These are phyloP conservation scores for Daubentonia madagascariensis DNA, from an alignment of 2,113 vertebrate species.

Conservation along the genomic window DNA sequence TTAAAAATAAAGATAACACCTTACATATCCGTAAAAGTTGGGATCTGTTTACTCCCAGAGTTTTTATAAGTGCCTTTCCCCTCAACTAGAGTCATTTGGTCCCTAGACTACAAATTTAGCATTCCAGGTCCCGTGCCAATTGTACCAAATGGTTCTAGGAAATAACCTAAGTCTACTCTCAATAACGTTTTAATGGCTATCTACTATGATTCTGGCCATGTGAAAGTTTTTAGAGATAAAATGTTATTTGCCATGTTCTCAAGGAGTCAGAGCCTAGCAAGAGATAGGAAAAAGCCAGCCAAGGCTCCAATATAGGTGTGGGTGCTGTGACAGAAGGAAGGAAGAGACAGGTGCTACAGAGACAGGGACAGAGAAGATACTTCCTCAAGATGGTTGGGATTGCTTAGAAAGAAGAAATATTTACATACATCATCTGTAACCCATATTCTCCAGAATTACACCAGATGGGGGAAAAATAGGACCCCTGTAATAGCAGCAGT, in stretches of 20 bases:
- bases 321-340: fast-evolving
- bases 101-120: background rate
- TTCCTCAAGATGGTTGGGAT: background rate
- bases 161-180: background rate
- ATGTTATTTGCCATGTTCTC: background rate
- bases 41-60: too few species aligned
- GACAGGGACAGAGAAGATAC: background rate
- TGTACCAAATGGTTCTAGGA: background rate
- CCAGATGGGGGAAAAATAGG: background rate
- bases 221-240: background rate
- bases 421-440: background rate
- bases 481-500: background rate
- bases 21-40: background rate
- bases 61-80: background rate
- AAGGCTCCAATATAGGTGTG: too few species aligned
- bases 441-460: background rate
- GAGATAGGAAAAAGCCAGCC: background rate
- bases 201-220: background rate
- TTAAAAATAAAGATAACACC: background rate
- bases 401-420: background rate
- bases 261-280: background rate
- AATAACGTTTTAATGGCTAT: background rate
- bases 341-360: background rate
- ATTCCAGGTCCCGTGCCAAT: background rate
- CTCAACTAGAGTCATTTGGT: background rate